Percentiles rank a stretch among this genome's conserved stretches.
Evolutionary conservation across 2,797 vertebrate genomes (phyloP).

Genomic region (Sebastes diploproa): DNA sequence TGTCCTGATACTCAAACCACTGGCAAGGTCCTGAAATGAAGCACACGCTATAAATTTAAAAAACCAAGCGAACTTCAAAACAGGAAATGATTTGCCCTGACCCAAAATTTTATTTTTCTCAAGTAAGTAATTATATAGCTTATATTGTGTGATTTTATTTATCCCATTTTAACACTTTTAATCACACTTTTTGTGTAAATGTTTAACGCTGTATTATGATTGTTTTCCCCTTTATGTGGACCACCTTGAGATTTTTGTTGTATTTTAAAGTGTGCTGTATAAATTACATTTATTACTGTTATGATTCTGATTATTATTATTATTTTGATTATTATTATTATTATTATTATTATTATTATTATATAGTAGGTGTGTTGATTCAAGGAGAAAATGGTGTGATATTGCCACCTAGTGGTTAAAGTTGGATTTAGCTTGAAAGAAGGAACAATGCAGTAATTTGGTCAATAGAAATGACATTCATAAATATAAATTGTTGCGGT

Average conservation of each 20-base stretch:
- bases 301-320: no score
- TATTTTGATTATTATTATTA: no score
- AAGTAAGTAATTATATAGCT: not conserved
- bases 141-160: no score
- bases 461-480: not conserved
- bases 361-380: not conserved
- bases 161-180: no score
- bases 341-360: not conserved
- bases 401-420: slow-evolving; percentile 52
- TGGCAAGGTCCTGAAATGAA: not conserved
- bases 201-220: no score
- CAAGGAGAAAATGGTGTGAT: not conserved
- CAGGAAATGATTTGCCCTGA: not conserved
- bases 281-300: no score
- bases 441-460: not conserved
- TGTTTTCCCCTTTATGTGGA: no score
- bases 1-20: not conserved
- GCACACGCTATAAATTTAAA: not conserved
- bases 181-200: no score
- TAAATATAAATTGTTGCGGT: no score
- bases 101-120: not conserved
- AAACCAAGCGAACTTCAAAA: not conserved
- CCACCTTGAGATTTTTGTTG: no score
- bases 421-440: not conserved
- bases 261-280: no score